Evolutionary conservation across 2,113 vertebrate genomes (phyloP), one percentile per base, ranked within the genome.

Genomic region (Misgurnus mizolepis): DNA sequence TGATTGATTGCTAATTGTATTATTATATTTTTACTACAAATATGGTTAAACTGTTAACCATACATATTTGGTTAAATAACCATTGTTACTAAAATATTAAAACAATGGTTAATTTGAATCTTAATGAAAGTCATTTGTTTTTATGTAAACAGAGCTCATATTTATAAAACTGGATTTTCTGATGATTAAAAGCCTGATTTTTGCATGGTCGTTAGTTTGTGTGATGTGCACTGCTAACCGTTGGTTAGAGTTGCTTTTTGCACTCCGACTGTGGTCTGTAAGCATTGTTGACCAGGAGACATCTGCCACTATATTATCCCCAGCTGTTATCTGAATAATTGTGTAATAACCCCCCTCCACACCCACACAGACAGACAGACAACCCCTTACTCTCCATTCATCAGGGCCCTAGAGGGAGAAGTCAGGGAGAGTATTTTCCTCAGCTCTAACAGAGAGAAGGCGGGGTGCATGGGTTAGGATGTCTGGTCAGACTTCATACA

Each of bases 301-400:
- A 93, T 93, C 92, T 94, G 92, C 92, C 90, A 90, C 90, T 93
- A 90, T 90, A 94, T 93, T 92, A 92, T 92, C 90, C 90, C 91
- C 92, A 93, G 92, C 92, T 94, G 92, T 94, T 94, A 92, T 93
- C 91, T 92, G 90, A 90, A 92, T 93, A 93, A 93, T 92, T 93
- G 91, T 92, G 89, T 92, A 90, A 93, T 89, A 85, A 88, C 89
- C 86, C 82, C 80, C 50, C 76, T 41, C 12, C 72, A 45, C 45
- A 15, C 87, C 88, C 39, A 58, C 68, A 66, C 81, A 67, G 60
- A 78, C 76, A 76, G 79, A 68, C 78, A 80, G 65, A 60, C 85
- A 79, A 80, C 85, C 76, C 72, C 75, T 56, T 61, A 43, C 84
- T 91, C 88, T 88, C 12, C 40, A 70, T 80, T 66, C 66, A 58